These are phyloP conservation scores for Neelides sp. DNA, from an alignment of 1,140 invertebrate species.

Conservation along the genomic window DNA sequence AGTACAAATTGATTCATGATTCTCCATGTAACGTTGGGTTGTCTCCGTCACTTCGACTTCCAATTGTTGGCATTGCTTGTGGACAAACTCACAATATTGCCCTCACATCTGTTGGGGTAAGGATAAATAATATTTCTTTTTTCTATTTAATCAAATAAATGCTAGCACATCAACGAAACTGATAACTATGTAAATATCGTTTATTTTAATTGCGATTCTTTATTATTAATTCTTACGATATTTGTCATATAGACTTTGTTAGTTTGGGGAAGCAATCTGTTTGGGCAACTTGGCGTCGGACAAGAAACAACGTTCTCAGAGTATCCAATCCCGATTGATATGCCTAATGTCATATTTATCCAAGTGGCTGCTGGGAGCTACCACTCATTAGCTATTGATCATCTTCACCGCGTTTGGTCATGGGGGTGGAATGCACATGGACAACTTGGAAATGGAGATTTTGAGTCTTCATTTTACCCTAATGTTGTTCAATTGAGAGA, in stretches of 20 bases:
- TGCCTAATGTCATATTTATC: slow-evolving; percentile 25
- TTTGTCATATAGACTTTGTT: slow-evolving; percentile 21
- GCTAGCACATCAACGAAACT: not conserved
- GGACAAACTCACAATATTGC: slow-evolving; percentile 24
- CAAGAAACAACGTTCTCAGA: slow-evolving; percentile 10
- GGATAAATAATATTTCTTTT: not conserved
- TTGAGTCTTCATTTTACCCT: slow-evolving; percentile 19
- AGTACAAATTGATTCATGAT: slow-evolving; percentile 6
- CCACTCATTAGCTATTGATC: slow-evolving; percentile 25
- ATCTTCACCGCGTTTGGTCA: slow-evolving; percentile 23
- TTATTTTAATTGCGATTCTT: not conserved
- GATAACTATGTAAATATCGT: not conserved
- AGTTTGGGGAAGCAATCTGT: slow-evolving; percentile 22
- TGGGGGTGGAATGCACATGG: slow-evolving; percentile 28
- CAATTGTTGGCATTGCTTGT: slow-evolving; percentile 22
- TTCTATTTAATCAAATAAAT: not conserved
- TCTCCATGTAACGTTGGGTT: slow-evolving; percentile 16
- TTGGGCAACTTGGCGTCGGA: slow-evolving; percentile 25
- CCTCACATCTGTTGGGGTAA: slow-evolving; percentile 24
- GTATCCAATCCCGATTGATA: slow-evolving; percentile 10
- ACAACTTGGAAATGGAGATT: slow-evolving; percentile 18
- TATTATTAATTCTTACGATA: not conserved
- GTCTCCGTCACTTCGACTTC: slow-evolving; percentile 14
- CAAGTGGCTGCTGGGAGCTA: slow-evolving; percentile 25
- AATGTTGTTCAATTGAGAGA: not conserved